Base-by-base conservation (phyloP, 2,113 vertebrate genomes). In the Coreoperca whiteheadi region DNA sequence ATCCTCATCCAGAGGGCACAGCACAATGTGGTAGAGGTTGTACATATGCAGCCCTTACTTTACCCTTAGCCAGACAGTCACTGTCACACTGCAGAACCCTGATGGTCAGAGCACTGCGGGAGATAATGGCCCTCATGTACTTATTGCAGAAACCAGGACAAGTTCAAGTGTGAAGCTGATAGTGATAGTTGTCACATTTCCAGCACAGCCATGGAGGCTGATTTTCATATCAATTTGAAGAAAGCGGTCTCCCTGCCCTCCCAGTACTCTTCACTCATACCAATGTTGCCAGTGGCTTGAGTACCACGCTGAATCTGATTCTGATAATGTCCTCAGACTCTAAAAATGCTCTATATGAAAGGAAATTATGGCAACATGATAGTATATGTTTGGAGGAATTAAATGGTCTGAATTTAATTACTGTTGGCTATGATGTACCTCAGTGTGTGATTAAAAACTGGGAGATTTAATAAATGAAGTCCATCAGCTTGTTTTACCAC, bases 381-480 rank as follows among this genome's bases (percentile, higher is more conserved):
- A 6, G 63, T 65, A 50, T 30, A 54, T 34, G 39, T 39, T 64
- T 69, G 71, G 63, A 37, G 54, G 39, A 75, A 70, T 74, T 63
- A 67, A 23, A 18, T 14, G 37, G 11, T 66, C 18, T 77, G 28
- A 43, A 60, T 68, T 25, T 8, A 68, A 63, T 76, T 72, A 72
- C 46, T 63, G 65, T 20, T 43, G 34, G 30, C 50, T 67, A 8
- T 61, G 54, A 78, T 69, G 32, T 34, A 51, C 23, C 59, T 46
- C 46, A 34, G 50, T 39, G 43, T 72, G n/a, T 69, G 75, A 79
- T 60, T 76, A 65, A 82, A 65, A 83, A 32, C 25, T 61, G 66
- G 65, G 77, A 81, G 59, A 77, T 77, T 73, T 77, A 83, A 89
- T 77, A 82, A 81, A 79, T 72, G 2, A 68, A 74, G 34, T 77